Conservation (phyloP, 2,797 vertebrate genomes). For the Florisuga fusca region DNA sequence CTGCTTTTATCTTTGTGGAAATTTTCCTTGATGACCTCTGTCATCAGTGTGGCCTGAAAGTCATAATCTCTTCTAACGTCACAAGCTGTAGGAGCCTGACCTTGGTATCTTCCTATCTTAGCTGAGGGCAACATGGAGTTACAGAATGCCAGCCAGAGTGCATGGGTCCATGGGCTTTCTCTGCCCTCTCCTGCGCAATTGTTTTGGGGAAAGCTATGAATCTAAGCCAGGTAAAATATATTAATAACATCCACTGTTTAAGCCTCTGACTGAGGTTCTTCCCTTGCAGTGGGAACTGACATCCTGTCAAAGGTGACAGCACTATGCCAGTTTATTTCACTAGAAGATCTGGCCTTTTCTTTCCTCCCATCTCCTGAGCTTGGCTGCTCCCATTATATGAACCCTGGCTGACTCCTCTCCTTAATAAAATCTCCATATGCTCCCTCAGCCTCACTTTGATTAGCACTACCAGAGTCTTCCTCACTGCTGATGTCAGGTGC, state of each 20-base stretch:
- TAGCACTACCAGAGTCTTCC: conserved; percentile 54
- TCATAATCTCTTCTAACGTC: not conserved
- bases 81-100: not conserved
- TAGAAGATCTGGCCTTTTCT: conserved; percentile 24
- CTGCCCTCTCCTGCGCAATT: not conserved
- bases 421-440: conserved; percentile 64
- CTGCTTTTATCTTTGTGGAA: not conserved
- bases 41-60: not conserved
- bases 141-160: not conserved
- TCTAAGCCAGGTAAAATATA: not conserved
- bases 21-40: not conserved
- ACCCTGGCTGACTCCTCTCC: not conserved
- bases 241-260: not conserved
- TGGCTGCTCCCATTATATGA: not conserved
- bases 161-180: not conserved
- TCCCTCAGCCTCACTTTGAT: conserved; percentile 54
- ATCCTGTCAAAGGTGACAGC: conserved; percentile 10
- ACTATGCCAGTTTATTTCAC: not conserved
- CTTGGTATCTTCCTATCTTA: not conserved
- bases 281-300: not conserved
- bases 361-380: conserved; percentile 29
- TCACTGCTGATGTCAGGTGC: conserved; percentile 10
- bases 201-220: not conserved
- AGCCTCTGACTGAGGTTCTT: not conserved
- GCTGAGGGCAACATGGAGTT: not conserved